A percentile compares a stretch with the other conserved stretches of the same genome.
Evolutionary conservation across 2,797 vertebrate genomes (phyloP).

Genomic region (Micropoecilia bifurca): DNA sequence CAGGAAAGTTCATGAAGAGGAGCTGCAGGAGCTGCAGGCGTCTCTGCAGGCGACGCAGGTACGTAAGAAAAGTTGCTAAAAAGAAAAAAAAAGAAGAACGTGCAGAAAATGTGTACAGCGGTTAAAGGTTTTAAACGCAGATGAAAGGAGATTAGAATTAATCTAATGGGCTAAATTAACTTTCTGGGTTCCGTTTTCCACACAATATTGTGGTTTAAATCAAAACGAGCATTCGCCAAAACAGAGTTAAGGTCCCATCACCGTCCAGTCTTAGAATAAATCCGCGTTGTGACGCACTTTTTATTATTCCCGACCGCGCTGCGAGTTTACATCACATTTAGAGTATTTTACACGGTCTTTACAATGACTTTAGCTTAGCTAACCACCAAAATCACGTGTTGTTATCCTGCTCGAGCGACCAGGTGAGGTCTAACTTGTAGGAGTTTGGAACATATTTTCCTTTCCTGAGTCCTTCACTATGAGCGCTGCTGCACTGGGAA

Average conservation of each 20-base stretch:
- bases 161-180: neutral
- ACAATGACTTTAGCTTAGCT: neutral
- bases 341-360: neutral
- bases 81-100: neutral
- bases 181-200: neutral
- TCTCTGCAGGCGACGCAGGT: conserved; percentile 84
- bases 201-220: neutral
- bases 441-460: too few relatives aligned
- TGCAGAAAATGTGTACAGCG: neutral
- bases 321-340: neutral
- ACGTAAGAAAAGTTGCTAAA: neutral
- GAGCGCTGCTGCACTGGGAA: conserved; percentile 54
- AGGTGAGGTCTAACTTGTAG: neutral
- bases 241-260: neutral
- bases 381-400: neutral
- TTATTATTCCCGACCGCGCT: neutral
- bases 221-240: neutral
- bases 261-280: neutral
- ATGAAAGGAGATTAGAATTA: neutral
- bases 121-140: neutral
- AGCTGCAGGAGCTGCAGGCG: conserved; percentile 84
- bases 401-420: neutral
- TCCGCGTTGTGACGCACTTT: neutral
- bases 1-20: conserved; percentile 87
- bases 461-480: conserved; percentile 2